Evolutionary conservation across 2,888 invertebrate genomes (phyloP).

Genomic region (Yponomeuta malinellus): DNA sequence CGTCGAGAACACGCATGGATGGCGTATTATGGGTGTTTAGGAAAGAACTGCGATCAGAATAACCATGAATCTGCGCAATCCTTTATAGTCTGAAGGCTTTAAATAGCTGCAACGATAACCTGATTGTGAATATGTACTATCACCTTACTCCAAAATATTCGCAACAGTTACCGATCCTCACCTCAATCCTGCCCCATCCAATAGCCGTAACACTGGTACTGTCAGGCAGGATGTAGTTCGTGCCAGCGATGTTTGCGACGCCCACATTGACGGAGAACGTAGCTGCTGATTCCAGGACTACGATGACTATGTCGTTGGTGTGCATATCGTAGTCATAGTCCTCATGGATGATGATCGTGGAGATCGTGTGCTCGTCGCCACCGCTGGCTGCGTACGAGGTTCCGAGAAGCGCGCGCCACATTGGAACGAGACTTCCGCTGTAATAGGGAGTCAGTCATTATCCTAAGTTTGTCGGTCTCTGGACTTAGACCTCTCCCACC

Average conservation of each 20-base stretch:
- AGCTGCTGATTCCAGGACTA: conserved; percentile 19
- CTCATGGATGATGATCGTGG: conserved; percentile 17
- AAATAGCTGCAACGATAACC: too few species aligned
- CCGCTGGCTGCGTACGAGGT: conserved; percentile 17
- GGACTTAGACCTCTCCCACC: too few species aligned
- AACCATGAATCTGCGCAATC: too few species aligned
- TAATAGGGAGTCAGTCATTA: background rate
- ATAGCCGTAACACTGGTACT: conserved; percentile 11
- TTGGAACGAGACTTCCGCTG: conserved; percentile 11
- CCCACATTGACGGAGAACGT: conserved; percentile 6
- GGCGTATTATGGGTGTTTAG: too few species aligned
- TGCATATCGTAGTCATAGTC: conserved; percentile 17
- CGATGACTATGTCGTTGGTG: conserved; percentile 24
- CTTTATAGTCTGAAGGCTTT: too few species aligned
- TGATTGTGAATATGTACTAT: too few species aligned
- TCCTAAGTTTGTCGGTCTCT: too few species aligned
- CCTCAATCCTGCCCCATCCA: conserved; percentile 16
- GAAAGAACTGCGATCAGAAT: too few species aligned
- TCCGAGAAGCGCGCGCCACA: conserved; percentile 15
- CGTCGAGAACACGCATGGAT: too few species aligned
- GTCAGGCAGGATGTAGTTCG: conserved; percentile 15
- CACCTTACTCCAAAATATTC: too few species aligned
- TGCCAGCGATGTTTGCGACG: conserved; percentile 15
- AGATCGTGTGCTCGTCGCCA: conserved; percentile 20
- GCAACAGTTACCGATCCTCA: background rate